These are phyloP conservation scores for Tarsius wallacei DNA, from an alignment of 2,797 vertebrate genomes.

Conservation along the genomic window DNA sequence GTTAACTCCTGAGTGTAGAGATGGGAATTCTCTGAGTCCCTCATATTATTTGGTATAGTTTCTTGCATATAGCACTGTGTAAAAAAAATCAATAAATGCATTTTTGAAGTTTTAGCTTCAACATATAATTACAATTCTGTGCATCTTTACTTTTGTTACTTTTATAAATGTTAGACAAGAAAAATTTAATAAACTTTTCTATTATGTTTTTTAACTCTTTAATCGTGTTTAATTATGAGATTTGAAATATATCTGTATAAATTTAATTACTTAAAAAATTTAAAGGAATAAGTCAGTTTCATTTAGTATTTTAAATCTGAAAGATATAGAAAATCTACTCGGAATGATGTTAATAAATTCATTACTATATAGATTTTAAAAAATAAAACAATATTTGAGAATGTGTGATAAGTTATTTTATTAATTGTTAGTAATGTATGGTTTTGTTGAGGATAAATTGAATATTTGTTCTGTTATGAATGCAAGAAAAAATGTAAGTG, in stretches of 20 bases:
- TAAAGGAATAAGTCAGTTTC: conserved; percentile 43
- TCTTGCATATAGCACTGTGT: conserved; percentile 26
- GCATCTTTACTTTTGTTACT: conserved; percentile 64
- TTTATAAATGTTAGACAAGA: conserved; percentile 53
- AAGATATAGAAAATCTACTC: conserved; percentile 45
- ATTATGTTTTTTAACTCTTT: conserved; percentile 50
- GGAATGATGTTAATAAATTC: conserved; percentile 21
- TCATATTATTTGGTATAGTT: neutral
- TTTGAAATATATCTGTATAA: conserved; percentile 34
- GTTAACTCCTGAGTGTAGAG: conserved; percentile 5
- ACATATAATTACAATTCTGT: conserved; percentile 39
- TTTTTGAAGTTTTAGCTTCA: conserved; percentile 71
- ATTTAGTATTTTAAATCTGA: conserved; percentile 58
- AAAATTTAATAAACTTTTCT: conserved; percentile 58
- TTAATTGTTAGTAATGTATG: conserved; percentile 1
- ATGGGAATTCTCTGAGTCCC: neutral
- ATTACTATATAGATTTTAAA: conserved; percentile 32
- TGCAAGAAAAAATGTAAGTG: neutral
- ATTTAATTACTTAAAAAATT: conserved; percentile 64
- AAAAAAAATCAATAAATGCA: neutral
- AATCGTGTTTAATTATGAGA: conserved; percentile 59
- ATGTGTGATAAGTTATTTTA: conserved; percentile 5
- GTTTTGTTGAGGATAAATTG: conserved; percentile 57
- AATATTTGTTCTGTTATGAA: conserved; percentile 46
- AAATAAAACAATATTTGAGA: conserved; percentile 62